These are phyloP conservation scores for Stratiolaelaps scimitus DNA, from an alignment of 1,140 invertebrate species.

Conservation along the genomic window DNA sequence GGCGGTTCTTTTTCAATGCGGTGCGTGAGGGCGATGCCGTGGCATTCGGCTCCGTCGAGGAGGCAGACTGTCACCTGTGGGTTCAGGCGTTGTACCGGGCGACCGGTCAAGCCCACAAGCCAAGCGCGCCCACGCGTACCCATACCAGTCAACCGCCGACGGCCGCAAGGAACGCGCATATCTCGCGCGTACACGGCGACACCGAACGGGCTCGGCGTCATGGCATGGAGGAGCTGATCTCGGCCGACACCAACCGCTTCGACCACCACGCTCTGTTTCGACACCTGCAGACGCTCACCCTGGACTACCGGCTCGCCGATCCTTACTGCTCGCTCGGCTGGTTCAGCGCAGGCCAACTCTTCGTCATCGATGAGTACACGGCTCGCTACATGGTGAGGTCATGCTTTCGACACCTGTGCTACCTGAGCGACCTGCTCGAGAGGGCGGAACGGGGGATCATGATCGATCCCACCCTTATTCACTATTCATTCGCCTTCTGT, in stretches of 20 bases:
- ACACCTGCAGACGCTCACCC: conserved; percentile 73
- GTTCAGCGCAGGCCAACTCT: conserved; percentile 98
- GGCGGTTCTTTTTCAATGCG: conserved; percentile 91
- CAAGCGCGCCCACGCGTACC: conserved; percentile 59
- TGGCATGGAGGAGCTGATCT: conserved; percentile 98
- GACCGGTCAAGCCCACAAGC: conserved; percentile 96
- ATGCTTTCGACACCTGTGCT: conserved; percentile 89
- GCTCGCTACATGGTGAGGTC: conserved; percentile 91
- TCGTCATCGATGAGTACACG: conserved; percentile 96
- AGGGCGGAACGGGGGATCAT: conserved; percentile 84
- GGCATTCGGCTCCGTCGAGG: conserved; percentile 90
- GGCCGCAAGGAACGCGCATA: conserved; percentile 63
- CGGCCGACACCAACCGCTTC: conserved; percentile 91
- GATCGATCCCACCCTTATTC: conserved; percentile 95
- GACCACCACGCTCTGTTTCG: conserved; percentile 86
- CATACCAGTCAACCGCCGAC: conserved; percentile 30
- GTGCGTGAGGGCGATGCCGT: conserved; percentile 96
- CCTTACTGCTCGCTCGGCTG: conserved; percentile 96
- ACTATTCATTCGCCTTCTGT: conserved; percentile 97
- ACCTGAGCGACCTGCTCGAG: conserved; percentile 87
- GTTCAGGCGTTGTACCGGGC: conserved; percentile 97
- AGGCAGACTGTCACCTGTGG: conserved; percentile 96
- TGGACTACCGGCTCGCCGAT: conserved; percentile 91
- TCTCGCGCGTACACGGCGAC: conserved; percentile 82
- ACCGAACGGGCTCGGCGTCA: conserved; percentile 92